A percentile compares a stretch with the other conserved stretches of the same genome.
These are phyloP conservation scores for Ifrita kowaldi DNA, from an alignment of 2,113 vertebrate species.

Conservation along the genomic window DNA sequence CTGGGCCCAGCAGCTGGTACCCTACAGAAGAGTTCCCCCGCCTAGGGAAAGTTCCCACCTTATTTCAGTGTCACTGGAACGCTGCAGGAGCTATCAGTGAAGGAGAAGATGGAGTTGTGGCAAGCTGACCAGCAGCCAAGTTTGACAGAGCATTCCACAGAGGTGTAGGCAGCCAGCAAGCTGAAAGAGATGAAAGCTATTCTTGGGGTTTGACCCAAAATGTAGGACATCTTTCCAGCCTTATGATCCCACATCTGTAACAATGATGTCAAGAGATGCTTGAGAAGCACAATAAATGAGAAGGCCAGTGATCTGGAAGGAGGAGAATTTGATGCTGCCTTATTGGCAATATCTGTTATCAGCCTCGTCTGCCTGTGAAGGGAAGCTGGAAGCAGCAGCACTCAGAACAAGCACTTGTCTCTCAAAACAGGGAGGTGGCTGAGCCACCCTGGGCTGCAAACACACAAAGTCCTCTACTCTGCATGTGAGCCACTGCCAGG, in stretches of 20 bases:
- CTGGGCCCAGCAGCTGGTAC: not conserved
- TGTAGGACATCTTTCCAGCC: not conserved
- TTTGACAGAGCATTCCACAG: not conserved
- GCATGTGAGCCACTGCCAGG: not conserved
- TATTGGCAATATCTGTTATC: not conserved
- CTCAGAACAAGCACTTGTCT: not conserved
- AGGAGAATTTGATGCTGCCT: not conserved
- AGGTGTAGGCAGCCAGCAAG: not conserved
- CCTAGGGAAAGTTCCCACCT: not conserved
- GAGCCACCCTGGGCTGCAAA: not conserved
- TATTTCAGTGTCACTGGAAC: not conserved
- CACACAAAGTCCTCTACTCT: not conserved
- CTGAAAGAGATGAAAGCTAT: not conserved
- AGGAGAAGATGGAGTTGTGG: not conserved
- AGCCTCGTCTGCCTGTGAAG: not conserved
- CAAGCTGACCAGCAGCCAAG: not conserved
- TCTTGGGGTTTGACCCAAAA: not conserved
- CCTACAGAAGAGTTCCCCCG: not conserved
- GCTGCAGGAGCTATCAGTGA: not conserved
- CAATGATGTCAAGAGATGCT: not conserved
- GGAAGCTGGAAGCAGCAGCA: not conserved
- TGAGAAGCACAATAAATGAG: not conserved
- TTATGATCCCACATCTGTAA: not conserved
- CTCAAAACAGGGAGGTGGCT: not conserved
- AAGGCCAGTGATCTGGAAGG: not conserved